Conservation (phyloP, 92 coral and sea anemone species). For the Epizoanthus illoricatus region DNA sequence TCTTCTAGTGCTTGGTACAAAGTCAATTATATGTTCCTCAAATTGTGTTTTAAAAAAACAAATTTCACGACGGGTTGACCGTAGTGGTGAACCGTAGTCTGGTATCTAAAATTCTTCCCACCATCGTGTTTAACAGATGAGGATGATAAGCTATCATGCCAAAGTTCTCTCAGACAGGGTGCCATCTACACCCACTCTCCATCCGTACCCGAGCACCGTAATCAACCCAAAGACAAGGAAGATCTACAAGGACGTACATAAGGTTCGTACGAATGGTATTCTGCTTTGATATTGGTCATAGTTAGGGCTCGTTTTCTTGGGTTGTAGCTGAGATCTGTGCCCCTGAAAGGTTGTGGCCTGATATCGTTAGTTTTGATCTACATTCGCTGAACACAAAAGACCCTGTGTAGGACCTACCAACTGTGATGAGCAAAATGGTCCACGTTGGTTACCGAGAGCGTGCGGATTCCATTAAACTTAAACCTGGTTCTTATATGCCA, state of each 20-base stretch:
- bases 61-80: no score
- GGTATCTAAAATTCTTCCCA: neutral
- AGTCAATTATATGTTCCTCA: no score
- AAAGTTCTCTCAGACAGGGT: slow-evolving; percentile 75
- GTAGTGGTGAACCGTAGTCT: no score
- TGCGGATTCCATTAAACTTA: no score
- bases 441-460: slow-evolving; percentile 54
- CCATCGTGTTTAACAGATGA: slow-evolving; percentile 18
- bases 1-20: no score
- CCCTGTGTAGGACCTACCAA: slow-evolving; percentile 77
- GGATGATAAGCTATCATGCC: slow-evolving; percentile 57
- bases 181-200: slow-evolving; percentile 82
- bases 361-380: slow-evolving; percentile 78
- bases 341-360: slow-evolving; percentile 79
- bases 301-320: slow-evolving; percentile 89
- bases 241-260: slow-evolving; percentile 54
- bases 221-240: slow-evolving; percentile 42
- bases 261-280: slow-evolving; percentile 70
- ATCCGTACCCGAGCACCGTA: slow-evolving; percentile 63
- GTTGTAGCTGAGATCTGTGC: slow-evolving; percentile 86
- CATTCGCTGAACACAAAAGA: slow-evolving; percentile 61
- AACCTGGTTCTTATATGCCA: no score
- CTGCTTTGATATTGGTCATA: slow-evolving; percentile 90
- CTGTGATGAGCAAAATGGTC: slow-evolving; percentile 78
- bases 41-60: no score